Percentiles rank a stretch among this genome's conserved stretches.
phyloP scores from a whole-genome alignment of 2,888 invertebrate genomes.

The Parnassius mnemosyne region DNA sequence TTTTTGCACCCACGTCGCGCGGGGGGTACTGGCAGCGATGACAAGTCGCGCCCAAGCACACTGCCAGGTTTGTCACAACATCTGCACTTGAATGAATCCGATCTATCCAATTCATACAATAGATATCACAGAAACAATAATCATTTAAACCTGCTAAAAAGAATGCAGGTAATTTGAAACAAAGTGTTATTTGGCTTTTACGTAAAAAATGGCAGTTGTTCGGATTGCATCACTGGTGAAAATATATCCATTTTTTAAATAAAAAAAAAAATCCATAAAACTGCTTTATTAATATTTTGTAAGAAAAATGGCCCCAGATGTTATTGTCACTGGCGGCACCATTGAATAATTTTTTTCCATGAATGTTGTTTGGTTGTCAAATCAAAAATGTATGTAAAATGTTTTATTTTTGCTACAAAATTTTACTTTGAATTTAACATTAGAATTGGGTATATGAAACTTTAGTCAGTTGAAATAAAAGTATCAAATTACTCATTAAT shows the following conservation, averaged over 20 bases:
- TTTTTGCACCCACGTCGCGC: slow-evolving; percentile 48
- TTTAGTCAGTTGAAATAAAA: no score
- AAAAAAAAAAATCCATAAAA: not conserved
- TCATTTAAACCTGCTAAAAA: slow-evolving; percentile 1
- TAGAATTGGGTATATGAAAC: no score
- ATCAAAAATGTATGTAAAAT: not conserved
- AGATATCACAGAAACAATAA: not conserved
- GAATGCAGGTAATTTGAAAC: not conserved
- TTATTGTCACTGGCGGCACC: slow-evolving; percentile 2
- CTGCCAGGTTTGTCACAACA: slow-evolving; percentile 53
- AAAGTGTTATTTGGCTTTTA: not conserved
- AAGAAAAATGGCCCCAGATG: slow-evolving; percentile 10
- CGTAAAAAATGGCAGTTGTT: slow-evolving; percentile 4
- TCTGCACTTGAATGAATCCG: slow-evolving; percentile 53
- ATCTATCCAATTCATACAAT: slow-evolving; percentile 24
- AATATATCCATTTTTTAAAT: no score
- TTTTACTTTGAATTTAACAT: no score
- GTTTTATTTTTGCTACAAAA: no score
- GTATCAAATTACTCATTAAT: no score
- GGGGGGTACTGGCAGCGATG: slow-evolving; percentile 42
- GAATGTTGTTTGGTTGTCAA: not conserved
- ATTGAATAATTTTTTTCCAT: no score
- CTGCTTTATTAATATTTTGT: no score
- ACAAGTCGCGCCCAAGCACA: slow-evolving; percentile 39
- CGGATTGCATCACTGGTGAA: no score